phyloP scores from a whole-genome alignment of 2,797 vertebrate genomes.

The Microhierax caerulescens region DNA sequence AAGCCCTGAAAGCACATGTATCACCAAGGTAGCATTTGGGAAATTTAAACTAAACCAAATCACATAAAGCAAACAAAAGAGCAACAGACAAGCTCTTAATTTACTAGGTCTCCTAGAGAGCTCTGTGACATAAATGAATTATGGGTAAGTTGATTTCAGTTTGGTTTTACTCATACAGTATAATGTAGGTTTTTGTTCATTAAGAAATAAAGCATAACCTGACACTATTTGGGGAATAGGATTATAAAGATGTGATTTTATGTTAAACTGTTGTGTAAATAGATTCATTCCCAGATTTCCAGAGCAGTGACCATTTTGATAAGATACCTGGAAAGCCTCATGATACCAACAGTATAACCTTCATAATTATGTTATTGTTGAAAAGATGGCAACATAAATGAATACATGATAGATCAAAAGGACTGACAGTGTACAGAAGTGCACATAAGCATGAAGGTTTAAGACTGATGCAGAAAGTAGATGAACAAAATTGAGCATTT shows the following conservation, averaged over 20 bases:
- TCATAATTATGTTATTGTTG: not conserved
- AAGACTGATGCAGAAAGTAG: not conserved
- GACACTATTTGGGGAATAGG: not conserved
- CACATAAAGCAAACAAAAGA: not conserved
- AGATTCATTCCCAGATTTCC: not conserved
- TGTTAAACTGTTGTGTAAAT: constrained; percentile 30
- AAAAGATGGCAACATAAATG: not conserved
- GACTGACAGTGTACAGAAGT: not conserved
- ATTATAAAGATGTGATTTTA: constrained; percentile 38
- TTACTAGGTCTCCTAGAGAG: not conserved
- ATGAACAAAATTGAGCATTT: not conserved
- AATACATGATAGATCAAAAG: not conserved
- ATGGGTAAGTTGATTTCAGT: not conserved
- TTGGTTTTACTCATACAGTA: not conserved
- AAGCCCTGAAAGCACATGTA: not conserved
- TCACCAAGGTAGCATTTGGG: not conserved
- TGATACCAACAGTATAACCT: not conserved
- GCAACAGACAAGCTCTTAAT: not conserved
- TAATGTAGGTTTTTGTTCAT: constrained; percentile 31
- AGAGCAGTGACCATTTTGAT: not conserved
- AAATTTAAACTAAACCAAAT: not conserved
- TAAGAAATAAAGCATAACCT: constrained; percentile 14
- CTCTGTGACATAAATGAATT: not conserved
- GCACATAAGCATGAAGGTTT: not conserved
- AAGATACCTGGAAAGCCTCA: not conserved